Evolutionary conservation across 2,797 vertebrate genomes (phyloP), one percentile per base, ranked within the genome.

Genomic region (Hypotaenidia okinawae): DNA sequence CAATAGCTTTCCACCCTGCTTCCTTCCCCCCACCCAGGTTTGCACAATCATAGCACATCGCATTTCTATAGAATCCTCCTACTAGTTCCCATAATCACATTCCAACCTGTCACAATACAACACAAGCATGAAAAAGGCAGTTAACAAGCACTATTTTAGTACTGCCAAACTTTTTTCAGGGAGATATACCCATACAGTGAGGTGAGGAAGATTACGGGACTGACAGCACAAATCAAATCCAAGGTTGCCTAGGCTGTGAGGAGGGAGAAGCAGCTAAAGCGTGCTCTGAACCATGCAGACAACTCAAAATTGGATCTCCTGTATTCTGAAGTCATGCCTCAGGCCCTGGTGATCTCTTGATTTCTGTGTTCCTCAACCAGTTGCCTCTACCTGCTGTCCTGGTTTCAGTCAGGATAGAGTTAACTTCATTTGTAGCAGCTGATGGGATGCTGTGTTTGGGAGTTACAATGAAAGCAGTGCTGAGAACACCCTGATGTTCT

Each of bases 31-130:
- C 13, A 24, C 58, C 49, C 11, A 17, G 81, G 35, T 33, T 79
- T 45, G n/a, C 43, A 64, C 4, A 2, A 67, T 55, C 66, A 43
- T 75, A 86, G 79, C 62, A 84, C 4, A 67, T 13, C 61, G 67
- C 86, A 92, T 76, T 89, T 79, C 69, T 81, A 61, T 35, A 87
- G 72, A 93, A 84, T 80, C 92, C 77, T 90, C 90, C 91, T 73
- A 61, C 92, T 85, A 55, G 43, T 37, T 90, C 93, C 79, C 55
- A 62, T 58, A 62, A 83, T 81, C 91, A 76, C 62, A 78, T 76
- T 70, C 86, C 92, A 80, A 92, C 77, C 55, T 84, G 92, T 57
- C 90, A 89, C 84, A 94, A 90, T 47, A 88, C 69, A 81, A 55
- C 57, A 68, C 27, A 86, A n/a, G 79, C 37, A 78, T 12, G 13